Conservation (phyloP, 2,888 invertebrate species). For the Drosophila anomalata region DNA sequence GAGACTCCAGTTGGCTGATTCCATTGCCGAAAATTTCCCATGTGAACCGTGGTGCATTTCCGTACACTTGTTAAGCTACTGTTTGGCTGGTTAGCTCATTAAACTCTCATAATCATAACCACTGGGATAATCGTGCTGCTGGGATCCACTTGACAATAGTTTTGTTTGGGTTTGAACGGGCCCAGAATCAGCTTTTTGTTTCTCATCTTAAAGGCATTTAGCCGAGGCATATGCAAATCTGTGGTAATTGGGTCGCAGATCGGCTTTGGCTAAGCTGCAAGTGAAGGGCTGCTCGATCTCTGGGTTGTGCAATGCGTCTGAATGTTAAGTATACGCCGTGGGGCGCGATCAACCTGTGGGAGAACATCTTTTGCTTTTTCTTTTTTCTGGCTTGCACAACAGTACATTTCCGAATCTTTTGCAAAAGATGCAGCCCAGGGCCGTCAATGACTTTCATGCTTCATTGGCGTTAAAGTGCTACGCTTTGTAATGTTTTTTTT, state of each 20-base stretch:
- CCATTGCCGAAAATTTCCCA: conserved; percentile 30
- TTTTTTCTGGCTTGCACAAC: conserved; percentile 46
- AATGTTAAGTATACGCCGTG: conserved; percentile 32
- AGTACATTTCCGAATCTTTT: conserved; percentile 42
- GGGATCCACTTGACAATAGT: conserved; percentile 29
- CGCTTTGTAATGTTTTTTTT: conserved; percentile 18
- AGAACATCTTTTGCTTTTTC: conserved; percentile 34
- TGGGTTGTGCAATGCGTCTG: conserved; percentile 34
- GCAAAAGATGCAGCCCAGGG: conserved; percentile 45
- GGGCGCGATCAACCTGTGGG: conserved; percentile 42
- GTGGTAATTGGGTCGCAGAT: conserved; percentile 65
- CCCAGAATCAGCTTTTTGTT: conserved; percentile 30
- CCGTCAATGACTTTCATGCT: conserved; percentile 76
- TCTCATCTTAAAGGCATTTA: conserved; percentile 55
- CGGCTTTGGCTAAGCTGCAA: conserved; percentile 15
- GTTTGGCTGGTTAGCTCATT: conserved; percentile 33
- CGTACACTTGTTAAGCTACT: conserved; percentile 2
- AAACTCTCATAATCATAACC: conserved; percentile 44
- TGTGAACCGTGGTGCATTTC: conserved; percentile 11
- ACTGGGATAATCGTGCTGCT: conserved; percentile 47
- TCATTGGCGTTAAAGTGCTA: conserved; percentile 58
- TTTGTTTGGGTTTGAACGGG: conserved; percentile 17
- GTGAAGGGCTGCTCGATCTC: conserved; percentile 43
- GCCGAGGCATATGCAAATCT: conserved; percentile 65
- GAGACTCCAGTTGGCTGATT: conserved; percentile 8